phyloP scores from a whole-genome alignment of 2,797 vertebrate species.

The Paedocypris micromegethes region DNA sequence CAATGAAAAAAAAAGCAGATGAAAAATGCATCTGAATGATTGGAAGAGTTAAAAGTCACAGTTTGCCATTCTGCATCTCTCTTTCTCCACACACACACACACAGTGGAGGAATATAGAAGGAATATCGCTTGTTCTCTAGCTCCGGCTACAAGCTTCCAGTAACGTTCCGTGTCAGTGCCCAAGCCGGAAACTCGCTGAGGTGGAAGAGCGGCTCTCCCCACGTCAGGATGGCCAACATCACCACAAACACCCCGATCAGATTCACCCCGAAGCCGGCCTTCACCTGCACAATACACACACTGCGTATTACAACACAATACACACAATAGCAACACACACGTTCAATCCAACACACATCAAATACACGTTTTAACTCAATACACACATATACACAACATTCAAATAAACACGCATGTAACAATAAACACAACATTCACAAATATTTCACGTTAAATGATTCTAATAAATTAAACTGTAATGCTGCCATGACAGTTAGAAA shows the following conservation, averaged over 20 bases:
- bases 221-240: conserved; percentile 91
- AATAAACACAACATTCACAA: too few species aligned
- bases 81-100: not conserved
- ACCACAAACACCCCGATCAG: conserved; percentile 90
- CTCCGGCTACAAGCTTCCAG: conserved; percentile 63
- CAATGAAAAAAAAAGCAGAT: not conserved
- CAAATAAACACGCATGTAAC: too few species aligned
- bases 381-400: too few species aligned
- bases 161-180: conserved; percentile 77
- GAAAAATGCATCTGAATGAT: too few species aligned
- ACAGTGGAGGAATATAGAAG: not conserved
- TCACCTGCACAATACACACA: conserved; percentile 71
- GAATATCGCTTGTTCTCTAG: conserved; percentile 20
- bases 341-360: too few species aligned
- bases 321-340: too few species aligned
- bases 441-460: too few species aligned
- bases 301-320: too few species aligned
- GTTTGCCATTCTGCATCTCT: conserved; percentile 16
- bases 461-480: too few species aligned
- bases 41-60: not conserved
- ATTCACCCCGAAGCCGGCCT: conserved; percentile 94
- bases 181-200: conserved; percentile 84
- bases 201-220: conserved; percentile 90
- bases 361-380: too few species aligned
- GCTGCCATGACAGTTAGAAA: too few species aligned